Evolutionary conservation across 2,113 vertebrate genomes (phyloP), one percentile per base, ranked within the genome.

Genomic region (Numida meleagris): DNA sequence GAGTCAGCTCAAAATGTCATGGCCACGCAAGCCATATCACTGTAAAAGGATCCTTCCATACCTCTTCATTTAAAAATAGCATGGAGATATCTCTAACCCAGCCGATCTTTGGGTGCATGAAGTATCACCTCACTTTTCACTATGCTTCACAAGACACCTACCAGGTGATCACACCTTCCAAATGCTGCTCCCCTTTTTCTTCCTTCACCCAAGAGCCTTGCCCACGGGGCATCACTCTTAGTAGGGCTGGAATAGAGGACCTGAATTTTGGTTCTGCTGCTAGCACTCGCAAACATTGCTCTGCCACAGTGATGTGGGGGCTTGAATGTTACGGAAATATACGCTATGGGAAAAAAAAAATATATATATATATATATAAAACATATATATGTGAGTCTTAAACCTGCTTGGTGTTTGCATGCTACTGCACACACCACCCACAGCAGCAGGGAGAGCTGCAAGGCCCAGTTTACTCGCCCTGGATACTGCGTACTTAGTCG

Each of bases 61-160:
- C 16, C 10, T 36, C 51, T 51, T 81, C 65, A 38, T 46, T 83
- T 92, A 78, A 95, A 90, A 92, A 86, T 50, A 95, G 91, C 57
- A 58, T 3, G 4, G 88, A 11, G 6, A 13, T 82, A 45, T 53
- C 88, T 74, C 10, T 88, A 75, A 88, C 93, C 86, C 79, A 51
- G 48, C 34, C 23, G 90, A 80, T 86, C 79, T 73, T 43, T 46
- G 33, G n/a, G 48, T n/a, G 34, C 58, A 36, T 0, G 0, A 34
- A 14, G 20, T 20, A 34, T 31, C 67, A 57, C 77, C 55, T 89
- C 79, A 9, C 19, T 78, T 45, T 48, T 16, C 74, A 14, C 45
- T 21, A 23, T 18, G 33, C 23, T 71, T 34, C 33, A 57, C 11
- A 23, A 92, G 62, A 33, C 25, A 46, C 33, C 58, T 70, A 84